Conservation (phyloP, 1,140 invertebrate species). For the Heliconius nattereri region DNA sequence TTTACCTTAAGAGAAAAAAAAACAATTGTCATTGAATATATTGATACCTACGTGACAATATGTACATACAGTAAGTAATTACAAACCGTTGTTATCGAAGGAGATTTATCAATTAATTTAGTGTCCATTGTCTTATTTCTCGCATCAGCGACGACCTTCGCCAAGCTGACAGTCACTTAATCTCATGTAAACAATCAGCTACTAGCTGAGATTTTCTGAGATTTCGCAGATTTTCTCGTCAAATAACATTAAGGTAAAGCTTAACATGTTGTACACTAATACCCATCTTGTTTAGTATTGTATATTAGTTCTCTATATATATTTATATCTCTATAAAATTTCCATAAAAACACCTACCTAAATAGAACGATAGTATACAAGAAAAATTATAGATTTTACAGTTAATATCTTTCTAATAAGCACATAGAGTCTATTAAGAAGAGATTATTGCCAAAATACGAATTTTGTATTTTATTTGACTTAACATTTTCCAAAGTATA, state of each 20-base stretch:
- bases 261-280: neutral
- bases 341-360: neutral
- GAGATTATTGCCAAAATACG: too few relatives aligned
- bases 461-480: too few relatives aligned
- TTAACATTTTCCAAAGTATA: too few relatives aligned
- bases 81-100: conserved; percentile 39
- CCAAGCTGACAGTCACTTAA: conserved; percentile 40
- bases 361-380: too few relatives aligned
- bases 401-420: too few relatives aligned
- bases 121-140: conserved; percentile 50
- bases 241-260: conserved; percentile 20
- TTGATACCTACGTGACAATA: conserved; percentile 6
- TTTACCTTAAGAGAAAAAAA: neutral
- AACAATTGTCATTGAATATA: neutral
- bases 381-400: too few relatives aligned
- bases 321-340: neutral
- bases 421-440: too few relatives aligned
- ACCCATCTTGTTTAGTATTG: neutral
- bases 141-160: conserved; percentile 49
- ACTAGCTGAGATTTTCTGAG: conserved; percentile 42
- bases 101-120: conserved; percentile 45
- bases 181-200: conserved; percentile 41
- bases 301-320: neutral
- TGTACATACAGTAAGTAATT: neutral
- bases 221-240: conserved; percentile 28